Evolutionary conservation across 2,797 vertebrate genomes (phyloP).

Genomic region (Sebastes baramenuke): DNA sequence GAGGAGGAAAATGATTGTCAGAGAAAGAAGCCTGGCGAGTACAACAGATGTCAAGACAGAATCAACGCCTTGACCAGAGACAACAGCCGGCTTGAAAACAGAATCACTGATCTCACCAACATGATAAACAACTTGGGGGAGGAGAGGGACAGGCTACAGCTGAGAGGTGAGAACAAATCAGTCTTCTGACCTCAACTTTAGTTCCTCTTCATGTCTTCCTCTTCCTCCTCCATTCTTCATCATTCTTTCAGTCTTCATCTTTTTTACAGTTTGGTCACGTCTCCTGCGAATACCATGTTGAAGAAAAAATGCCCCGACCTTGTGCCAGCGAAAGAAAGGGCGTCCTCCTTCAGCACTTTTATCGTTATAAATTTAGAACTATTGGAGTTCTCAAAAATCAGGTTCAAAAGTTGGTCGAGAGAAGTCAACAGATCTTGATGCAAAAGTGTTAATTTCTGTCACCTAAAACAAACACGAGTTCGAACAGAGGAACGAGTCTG

Average conservation of each 20-base stretch:
- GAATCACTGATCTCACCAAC: neutral
- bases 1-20: neutral
- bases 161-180: neutral
- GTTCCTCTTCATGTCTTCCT: neutral
- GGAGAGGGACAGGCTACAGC: neutral
- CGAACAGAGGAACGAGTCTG: too few species aligned
- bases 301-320: too few species aligned
- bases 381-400: too few species aligned
- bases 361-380: too few species aligned
- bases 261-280: neutral
- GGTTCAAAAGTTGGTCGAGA: too few species aligned
- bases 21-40: too few species aligned
- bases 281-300: neutral
- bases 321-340: too few species aligned
- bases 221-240: neutral
- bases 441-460: too few species aligned
- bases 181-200: neutral
- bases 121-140: rapidly evolving
- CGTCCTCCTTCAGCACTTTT: too few species aligned
- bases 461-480: too few species aligned
- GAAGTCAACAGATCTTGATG: too few species aligned
- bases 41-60: neutral
- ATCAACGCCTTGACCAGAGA: conserved; percentile 23
- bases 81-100: neutral
- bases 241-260: neutral